Percentiles rank a stretch among this genome's conserved stretches.
These are phyloP conservation scores for Tragulus kanchil DNA, from an alignment of 2,113 vertebrate genomes.

Conservation along the genomic window DNA sequence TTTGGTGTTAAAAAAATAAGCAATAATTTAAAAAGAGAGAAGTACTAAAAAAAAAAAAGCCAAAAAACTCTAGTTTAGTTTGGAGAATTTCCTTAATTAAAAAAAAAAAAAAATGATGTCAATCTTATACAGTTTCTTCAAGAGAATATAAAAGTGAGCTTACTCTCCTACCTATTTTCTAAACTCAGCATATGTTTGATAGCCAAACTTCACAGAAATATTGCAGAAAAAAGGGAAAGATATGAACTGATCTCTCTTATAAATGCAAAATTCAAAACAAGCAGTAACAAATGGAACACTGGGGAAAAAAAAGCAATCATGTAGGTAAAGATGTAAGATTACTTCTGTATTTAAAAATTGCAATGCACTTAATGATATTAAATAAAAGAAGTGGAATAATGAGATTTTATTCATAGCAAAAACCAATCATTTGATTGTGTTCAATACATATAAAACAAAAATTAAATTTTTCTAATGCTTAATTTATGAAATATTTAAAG, in stretches of 20 bases:
- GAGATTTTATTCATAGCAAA: background rate
- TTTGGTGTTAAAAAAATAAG: no score
- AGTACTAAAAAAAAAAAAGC: no score
- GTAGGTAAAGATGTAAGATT: background rate
- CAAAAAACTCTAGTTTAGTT: background rate
- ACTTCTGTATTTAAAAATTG: background rate
- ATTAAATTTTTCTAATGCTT: background rate
- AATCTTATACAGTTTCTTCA: background rate
- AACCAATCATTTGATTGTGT: background rate
- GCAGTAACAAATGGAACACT: background rate
- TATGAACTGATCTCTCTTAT: no score
- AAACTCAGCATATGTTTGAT: background rate
- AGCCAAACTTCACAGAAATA: background rate
- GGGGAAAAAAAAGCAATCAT: background rate
- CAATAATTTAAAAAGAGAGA: no score
- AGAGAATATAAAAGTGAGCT: background rate
- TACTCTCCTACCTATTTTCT: background rate
- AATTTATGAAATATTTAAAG: background rate
- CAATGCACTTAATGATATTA: background rate
- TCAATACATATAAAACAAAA: background rate
- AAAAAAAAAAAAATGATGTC: background rate
- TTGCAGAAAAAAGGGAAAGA: background rate
- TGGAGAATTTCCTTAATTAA: background rate
- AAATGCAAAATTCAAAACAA: background rate
- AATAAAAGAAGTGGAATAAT: background rate